These are phyloP conservation scores for Noctilio leporinus DNA, from an alignment of 2,113 vertebrate genomes.

Conservation along the genomic window DNA sequence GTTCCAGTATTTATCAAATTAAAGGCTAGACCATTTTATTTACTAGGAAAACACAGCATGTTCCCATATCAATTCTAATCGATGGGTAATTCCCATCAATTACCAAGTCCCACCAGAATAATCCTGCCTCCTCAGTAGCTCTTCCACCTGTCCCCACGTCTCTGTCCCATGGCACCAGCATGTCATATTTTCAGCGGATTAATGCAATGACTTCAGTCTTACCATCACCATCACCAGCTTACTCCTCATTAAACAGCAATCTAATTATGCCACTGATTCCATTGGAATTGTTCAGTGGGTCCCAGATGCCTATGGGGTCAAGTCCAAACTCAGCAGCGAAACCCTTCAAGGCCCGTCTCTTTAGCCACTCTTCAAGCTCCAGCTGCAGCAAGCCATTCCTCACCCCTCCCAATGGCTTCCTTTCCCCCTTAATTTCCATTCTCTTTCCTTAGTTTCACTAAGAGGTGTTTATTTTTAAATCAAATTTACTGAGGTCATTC, in stretches of 20 bases:
- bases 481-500: not conserved
- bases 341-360: not conserved
- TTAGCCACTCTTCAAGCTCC: not conserved
- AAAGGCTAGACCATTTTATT: not conserved
- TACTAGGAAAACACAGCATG: not conserved
- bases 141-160: not conserved
- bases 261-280: not conserved
- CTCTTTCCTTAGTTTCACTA: not conserved
- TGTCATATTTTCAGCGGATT: not conserved
- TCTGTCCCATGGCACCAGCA: not conserved
- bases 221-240: not conserved
- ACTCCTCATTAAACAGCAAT: slow-evolving; percentile 26
- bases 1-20: not conserved
- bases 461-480: not conserved
- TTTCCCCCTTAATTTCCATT: no score
- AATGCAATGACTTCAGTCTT: not conserved
- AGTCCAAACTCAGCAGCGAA: slow-evolving; percentile 5
- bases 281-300: not conserved
- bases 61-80: not conserved
- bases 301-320: not conserved
- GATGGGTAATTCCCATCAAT: no score
- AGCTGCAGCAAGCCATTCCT: not conserved
- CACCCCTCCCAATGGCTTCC: not conserved
- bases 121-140: not conserved
- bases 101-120: not conserved